Base-by-base conservation (phyloP, 2,113 vertebrate species). In the Zapus hudsonius region DNA sequence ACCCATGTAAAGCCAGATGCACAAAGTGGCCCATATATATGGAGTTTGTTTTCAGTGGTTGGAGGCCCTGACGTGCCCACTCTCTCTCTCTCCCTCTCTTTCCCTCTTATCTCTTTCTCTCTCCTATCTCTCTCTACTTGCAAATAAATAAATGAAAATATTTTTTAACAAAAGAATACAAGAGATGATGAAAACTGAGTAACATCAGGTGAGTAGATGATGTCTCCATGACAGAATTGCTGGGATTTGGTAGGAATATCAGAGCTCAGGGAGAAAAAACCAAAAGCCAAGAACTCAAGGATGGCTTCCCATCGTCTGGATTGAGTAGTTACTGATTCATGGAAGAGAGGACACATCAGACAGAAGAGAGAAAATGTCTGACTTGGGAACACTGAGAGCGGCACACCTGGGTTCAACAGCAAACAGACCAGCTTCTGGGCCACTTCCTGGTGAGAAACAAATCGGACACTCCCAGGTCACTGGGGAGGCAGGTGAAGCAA, bases 381-480 rank as follows among this genome's bases (percentile, higher is more conserved):
- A 20, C 19, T 7, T 40, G 40, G 64, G 59, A 36, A 63, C 8
- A 12, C 2, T 12, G 33, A 27, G 57, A 33, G 7, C 42, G 67
- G 12, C 52, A 52, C 52, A 52, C 52, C 52, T 52, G 52, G 40
- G 84, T 63, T 85, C 59, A 66, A n/a, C 23, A 61, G 57, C 3
- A 40, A 76, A 78, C 11, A 25, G 25, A 47, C 36, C 33, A n/a
- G 55, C 33, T 20, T 69, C 75, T 63, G 13, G n/a, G n/a, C 55
- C 61, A 33, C n/a, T 44, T 59, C 44, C n/a, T 36, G 23, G 55
- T 10, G 3, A n/a, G 29, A 82, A 47, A 78, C 67, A 72, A 52
- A 40, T 29, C 72, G 40, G 31, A 47, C 17, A 2, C 0, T 3
- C 72, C n/a, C 4, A 22, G 47, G 36, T 42, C 10, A 10, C 4